These are phyloP conservation scores for Tenualosa ilisha DNA, from an alignment of 2,797 vertebrate genomes.

Conservation along the genomic window DNA sequence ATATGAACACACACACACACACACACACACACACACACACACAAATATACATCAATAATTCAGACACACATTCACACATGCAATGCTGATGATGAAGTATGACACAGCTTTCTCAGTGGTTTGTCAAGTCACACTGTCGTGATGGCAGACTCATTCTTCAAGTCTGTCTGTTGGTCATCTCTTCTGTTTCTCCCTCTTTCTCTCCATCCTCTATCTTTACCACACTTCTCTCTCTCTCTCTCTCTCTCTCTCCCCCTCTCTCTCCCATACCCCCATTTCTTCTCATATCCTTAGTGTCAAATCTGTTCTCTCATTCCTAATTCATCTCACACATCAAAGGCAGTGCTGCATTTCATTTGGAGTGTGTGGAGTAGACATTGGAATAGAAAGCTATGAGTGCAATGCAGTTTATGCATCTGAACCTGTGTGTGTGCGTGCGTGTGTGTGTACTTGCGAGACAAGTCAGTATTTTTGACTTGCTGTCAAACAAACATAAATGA, in stretches of 20 bases:
- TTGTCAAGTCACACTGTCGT: neutral
- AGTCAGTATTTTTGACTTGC: neutral
- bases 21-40: neutral
- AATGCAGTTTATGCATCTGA: neutral
- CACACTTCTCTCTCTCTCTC: no score
- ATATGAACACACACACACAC: neutral
- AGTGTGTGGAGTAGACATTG: neutral
- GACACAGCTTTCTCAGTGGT: neutral
- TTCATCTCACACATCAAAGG: neutral
- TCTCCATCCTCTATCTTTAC: neutral
- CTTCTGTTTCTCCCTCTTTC: neutral
- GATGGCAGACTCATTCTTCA: constrained; percentile 7
- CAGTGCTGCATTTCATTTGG: neutral
- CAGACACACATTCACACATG: neutral
- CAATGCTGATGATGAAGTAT: neutral
- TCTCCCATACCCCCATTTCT: neutral
- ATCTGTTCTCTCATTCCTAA: neutral
- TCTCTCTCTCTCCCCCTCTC: neutral
- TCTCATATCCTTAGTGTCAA: neutral
- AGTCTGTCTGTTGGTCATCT: neutral
- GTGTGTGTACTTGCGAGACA: neutral
- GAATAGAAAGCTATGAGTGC: neutral
- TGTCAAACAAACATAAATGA: neutral
- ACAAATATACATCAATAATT: neutral
- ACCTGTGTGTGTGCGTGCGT: neutral